Evolutionary conservation across 1,140 invertebrate species (phyloP).

Genomic region (Drosophila nasuta): DNA sequence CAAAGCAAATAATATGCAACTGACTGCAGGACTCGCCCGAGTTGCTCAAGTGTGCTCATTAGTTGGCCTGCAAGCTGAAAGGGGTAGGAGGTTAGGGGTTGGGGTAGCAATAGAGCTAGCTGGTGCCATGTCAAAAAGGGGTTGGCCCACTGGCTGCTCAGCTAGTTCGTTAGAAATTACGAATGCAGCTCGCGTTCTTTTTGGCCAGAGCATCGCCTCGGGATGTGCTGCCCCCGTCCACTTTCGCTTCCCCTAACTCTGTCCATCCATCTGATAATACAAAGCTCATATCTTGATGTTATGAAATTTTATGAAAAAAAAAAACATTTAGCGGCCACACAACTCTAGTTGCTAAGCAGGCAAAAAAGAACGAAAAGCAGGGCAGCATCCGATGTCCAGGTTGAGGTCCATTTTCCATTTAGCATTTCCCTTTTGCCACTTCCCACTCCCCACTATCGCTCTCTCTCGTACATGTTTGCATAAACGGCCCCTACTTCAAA

Average conservation of each 20-base stretch:
- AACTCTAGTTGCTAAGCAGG: conserved; percentile 4
- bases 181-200: conserved; percentile 59
- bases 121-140: conserved; percentile 33
- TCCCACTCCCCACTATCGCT: conserved; percentile 13
- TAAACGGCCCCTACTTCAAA: conserved; percentile 77
- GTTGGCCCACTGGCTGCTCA: conserved; percentile 48
- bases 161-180: conserved; percentile 45
- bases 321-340: conserved; percentile 43
- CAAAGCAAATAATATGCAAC: conserved; percentile 66
- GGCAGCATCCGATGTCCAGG: conserved; percentile 56
- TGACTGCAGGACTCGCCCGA: conserved; percentile 48
- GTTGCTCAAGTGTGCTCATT: conserved; percentile 79
- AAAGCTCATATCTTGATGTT: conserved; percentile 81
- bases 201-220: conserved; percentile 27
- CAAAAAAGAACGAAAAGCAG: not conserved
- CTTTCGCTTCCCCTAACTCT: not conserved
- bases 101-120: conserved; percentile 5
- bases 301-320: conserved; percentile 61
- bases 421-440: no score
- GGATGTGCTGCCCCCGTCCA: conserved; percentile 2
- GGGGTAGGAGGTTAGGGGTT: conserved; percentile 1
- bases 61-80: conserved; percentile 38
- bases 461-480: conserved; percentile 57
- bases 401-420: conserved; percentile 21
- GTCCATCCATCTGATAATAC: conserved; percentile 68